Base-by-base conservation (phyloP, 2,113 vertebrate genomes). In the Gymnogyps californianus region DNA sequence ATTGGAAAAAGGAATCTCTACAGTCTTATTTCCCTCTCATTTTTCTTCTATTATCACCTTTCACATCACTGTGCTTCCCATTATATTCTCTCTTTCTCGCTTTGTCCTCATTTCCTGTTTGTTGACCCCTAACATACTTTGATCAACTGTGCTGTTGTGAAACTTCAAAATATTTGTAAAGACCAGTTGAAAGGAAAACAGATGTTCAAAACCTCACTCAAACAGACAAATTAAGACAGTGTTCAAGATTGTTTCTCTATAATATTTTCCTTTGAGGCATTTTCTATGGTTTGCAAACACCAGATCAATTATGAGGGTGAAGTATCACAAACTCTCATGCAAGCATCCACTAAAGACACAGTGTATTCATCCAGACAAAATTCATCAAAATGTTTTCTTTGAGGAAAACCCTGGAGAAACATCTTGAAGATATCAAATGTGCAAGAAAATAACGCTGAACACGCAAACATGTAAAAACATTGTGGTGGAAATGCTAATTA, bases 261-360 rank as follows among this genome's bases (percentile, higher is more conserved):
- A 71, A 34, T 76, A 80, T 93, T 89, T 95, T 80, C 88, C 85
- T 97, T 85, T 90, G 85, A 86, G 97, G 66, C 85, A 74, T 86
- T 94, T 85, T 85, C 34, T 93, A 38, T 88, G 64, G 44, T 90
- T 94, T 92, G 51, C 29, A 88, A 94, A 86, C 66, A 93, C 62
- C 20, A 80, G 82, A 94, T 95, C 82, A 90, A 49, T 96, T 95
- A 96, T 29, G 59, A 96, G 76, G 74, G 49, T 80, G 86, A 96
- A 90, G 54, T 86, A 95, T 77, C 79, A 86, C 36, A 90, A 65
- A 66, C 36, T 72, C 40, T 86, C 25, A 89, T 49, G 58, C 34
- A 83, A 87, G 18, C 52, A 87, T 82, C 47, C 49, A 70, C 52
- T 79, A 85, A 92, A 83, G 75, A 77, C 34, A 29, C 13, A 59